Percentiles rank a stretch among this genome's conserved stretches.
phyloP scores from a whole-genome alignment of 2,797 vertebrate genomes.

The Microctenopoma lineatum region DNA sequence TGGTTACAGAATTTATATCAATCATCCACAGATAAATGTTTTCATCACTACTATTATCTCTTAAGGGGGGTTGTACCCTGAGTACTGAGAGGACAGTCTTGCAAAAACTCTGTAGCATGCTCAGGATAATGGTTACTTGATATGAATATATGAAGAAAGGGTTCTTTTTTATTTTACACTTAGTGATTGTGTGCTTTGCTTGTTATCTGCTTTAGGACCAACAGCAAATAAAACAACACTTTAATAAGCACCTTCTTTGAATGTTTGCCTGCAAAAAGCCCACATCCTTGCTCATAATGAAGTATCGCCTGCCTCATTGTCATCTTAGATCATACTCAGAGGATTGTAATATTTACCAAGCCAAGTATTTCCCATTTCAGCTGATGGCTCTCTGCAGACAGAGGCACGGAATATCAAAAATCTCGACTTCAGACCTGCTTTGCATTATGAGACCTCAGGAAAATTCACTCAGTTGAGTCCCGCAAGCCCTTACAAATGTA shows the following conservation, averaged over 20 bases:
- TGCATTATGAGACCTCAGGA: conserved; percentile 8
- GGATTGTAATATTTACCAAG: conserved; percentile 27
- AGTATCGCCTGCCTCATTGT: conserved; percentile 34
- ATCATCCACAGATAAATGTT: too few relatives aligned
- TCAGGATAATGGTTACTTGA: conserved; percentile 2
- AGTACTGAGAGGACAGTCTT: neutral
- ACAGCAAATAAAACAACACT: conserved; percentile 26
- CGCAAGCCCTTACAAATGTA: conserved; percentile 24
- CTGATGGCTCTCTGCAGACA: conserved; percentile 12
- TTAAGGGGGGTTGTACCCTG: neutral
- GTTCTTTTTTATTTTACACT: conserved; percentile 2
- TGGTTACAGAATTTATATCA: conserved; percentile 6
- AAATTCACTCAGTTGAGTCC: conserved; percentile 19
- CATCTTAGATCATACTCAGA: conserved; percentile 30
- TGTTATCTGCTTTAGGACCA: conserved; percentile 27
- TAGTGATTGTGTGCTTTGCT: conserved; percentile 28
- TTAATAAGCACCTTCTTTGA: conserved; percentile 54
- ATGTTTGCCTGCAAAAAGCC: conserved; percentile 11
- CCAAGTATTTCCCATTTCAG: conserved; percentile 8
- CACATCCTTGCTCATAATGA: conserved; percentile 28
- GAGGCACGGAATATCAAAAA: conserved; percentile 10
- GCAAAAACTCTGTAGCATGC: neutral
- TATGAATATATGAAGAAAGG: neutral
- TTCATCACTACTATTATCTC: too few relatives aligned
- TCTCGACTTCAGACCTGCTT: conserved; percentile 18